Evolutionary conservation across 1,140 invertebrate species (phyloP).

Genomic region (Drosophila punjabiensis): DNA sequence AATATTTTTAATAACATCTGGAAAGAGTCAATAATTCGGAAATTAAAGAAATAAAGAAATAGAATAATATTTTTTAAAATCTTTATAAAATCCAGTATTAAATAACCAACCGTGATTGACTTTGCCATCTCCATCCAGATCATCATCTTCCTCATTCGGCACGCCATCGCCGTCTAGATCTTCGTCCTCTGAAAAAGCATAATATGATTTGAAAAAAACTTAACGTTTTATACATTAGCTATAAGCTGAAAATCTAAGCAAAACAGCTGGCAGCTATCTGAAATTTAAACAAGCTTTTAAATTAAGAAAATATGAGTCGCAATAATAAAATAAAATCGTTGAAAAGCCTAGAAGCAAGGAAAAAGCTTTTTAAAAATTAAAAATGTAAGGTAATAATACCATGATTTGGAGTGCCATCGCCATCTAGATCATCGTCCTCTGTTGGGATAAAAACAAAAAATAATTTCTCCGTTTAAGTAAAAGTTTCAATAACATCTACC

Average conservation of each 20-base stretch:
- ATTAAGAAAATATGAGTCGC: neutral
- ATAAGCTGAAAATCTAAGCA: slow-evolving; percentile 5
- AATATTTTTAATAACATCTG: neutral
- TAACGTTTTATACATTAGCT: neutral
- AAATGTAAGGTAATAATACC: slow-evolving; percentile 30
- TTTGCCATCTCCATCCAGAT: slow-evolving; percentile 78
- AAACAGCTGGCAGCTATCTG: slow-evolving; percentile 3
- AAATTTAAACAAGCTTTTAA: slow-evolving; percentile 8
- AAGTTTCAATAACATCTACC: neutral
- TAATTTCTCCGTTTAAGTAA: neutral
- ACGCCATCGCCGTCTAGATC: slow-evolving; percentile 83
- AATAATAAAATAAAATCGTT: neutral
- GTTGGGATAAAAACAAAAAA: neutral
- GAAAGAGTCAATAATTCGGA: neutral
- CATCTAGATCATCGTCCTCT: slow-evolving; percentile 81
- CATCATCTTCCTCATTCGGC: slow-evolving; percentile 71
- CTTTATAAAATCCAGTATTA: neutral
- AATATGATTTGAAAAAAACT: neutral
- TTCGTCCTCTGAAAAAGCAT: slow-evolving; percentile 56
- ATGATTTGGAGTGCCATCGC: slow-evolving; percentile 73
- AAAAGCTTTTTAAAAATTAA: neutral
- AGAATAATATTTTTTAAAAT: neutral
- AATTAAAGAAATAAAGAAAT: neutral
- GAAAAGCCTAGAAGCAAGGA: neutral
- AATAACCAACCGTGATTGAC: slow-evolving; percentile 60